phyloP scores from a whole-genome alignment of 2,797 vertebrate genomes.

The Limnodromus scolopaceus region DNA sequence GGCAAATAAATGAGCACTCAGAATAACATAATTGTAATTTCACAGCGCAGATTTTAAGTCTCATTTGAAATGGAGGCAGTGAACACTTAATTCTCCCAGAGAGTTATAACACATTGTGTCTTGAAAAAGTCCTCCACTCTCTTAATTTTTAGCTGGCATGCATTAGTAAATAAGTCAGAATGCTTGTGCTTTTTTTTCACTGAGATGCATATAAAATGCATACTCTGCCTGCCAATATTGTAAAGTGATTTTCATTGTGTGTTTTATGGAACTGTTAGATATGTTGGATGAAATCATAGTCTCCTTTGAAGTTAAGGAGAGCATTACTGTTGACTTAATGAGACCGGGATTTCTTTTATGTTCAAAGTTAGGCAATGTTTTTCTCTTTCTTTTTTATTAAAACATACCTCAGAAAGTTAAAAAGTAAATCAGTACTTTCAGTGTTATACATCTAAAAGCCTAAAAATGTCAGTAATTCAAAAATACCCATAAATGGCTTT shows the following conservation, averaged over 20 bases:
- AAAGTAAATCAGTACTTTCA: constrained; percentile 58
- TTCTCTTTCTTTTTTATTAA: constrained; percentile 60
- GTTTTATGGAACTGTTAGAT: constrained; percentile 55
- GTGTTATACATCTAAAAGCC: constrained; percentile 42
- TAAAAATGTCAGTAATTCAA: constrained; percentile 58
- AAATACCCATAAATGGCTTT: constrained; percentile 28
- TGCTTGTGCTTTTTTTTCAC: background rate
- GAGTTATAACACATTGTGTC: background rate
- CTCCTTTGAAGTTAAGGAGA: constrained; percentile 71
- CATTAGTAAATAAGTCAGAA: constrained; percentile 43
- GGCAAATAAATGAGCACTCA: background rate
- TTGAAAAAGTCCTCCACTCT: background rate
- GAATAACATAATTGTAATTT: background rate
- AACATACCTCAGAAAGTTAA: constrained; percentile 38
- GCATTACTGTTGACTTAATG: constrained; percentile 72
- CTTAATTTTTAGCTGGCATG: constrained; percentile 16
- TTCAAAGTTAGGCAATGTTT: constrained; percentile 65
- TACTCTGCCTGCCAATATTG: constrained; percentile 33
- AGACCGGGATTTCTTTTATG: constrained; percentile 67
- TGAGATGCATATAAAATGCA: constrained; percentile 38
- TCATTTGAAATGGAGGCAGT: background rate
- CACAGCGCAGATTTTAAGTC: background rate
- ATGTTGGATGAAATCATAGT: constrained; percentile 58
- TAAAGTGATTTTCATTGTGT: constrained; percentile 67
- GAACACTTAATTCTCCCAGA: background rate